Evolutionary conservation across 2,888 invertebrate species (phyloP).

Genomic region (Ophion costatus): DNA sequence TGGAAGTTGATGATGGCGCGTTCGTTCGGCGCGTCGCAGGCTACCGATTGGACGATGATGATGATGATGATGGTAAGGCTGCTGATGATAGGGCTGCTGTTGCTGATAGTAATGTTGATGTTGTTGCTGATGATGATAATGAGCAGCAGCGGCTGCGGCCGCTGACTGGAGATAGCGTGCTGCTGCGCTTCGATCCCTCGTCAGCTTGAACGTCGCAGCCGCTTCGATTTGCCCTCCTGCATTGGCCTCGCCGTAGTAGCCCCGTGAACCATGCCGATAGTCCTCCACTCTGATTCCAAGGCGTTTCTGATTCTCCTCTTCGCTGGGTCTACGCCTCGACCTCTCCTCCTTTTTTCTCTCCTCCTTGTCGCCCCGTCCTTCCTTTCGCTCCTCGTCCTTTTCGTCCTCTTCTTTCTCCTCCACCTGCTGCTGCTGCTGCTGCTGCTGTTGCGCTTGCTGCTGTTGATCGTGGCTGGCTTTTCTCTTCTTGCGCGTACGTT

Average conservation of each 20-base stretch:
- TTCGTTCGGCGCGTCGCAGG: constrained; percentile 83
- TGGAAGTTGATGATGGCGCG: constrained; percentile 83
- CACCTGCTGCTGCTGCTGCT: constrained; percentile 61
- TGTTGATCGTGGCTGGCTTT: constrained; percentile 67
- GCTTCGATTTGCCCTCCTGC: constrained; percentile 78
- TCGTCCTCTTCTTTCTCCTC: constrained; percentile 75
- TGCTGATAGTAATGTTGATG: constrained; percentile 55
- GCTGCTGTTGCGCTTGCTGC: constrained; percentile 68
- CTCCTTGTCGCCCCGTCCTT: constrained; percentile 51
- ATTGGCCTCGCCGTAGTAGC: constrained; percentile 78
- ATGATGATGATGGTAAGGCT: constrained; percentile 69
- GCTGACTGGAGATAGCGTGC: constrained; percentile 81
- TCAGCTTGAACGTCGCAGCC: constrained; percentile 84
- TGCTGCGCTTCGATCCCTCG: constrained; percentile 82
- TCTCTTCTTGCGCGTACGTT: constrained; percentile 64
- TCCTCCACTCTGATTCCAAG: constrained; percentile 79
- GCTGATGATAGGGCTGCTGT: constrained; percentile 70
- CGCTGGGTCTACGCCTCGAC: constrained; percentile 79
- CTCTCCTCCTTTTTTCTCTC: constrained; percentile 14
- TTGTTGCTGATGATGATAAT: constrained; percentile 73
- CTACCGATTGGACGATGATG: constrained; percentile 75
- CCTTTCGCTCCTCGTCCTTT: constrained; percentile 61
- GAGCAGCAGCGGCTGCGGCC: constrained; percentile 74
- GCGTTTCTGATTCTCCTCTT: constrained; percentile 78
- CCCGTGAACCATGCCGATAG: constrained; percentile 80